Evolutionary conservation across 2,888 invertebrate genomes (phyloP).

Genomic region (Phaedon cochleariae): DNA sequence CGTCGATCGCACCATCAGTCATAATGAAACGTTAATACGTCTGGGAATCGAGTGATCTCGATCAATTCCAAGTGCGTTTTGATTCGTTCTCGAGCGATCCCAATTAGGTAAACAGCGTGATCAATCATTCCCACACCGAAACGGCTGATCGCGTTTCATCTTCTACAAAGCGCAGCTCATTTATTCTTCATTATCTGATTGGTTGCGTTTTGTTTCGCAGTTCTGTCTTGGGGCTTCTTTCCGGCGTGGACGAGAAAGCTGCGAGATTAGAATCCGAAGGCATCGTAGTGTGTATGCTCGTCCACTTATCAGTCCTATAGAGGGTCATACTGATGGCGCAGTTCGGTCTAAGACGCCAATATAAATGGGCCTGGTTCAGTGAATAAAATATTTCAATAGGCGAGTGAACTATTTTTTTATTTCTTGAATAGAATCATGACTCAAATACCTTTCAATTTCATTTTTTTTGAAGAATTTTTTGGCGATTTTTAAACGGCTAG

Average conservation of each 20-base stretch:
- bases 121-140: slow-evolving; percentile 52
- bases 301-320: slow-evolving; percentile 43
- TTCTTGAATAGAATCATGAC: too few relatives aligned
- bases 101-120: slow-evolving; percentile 40
- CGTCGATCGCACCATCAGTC: slow-evolving; percentile 16
- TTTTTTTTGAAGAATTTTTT: too few relatives aligned
- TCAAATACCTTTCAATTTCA: too few relatives aligned
- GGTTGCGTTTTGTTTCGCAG: slow-evolving; percentile 44
- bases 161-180: slow-evolving; percentile 38
- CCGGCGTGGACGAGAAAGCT: too few relatives aligned
- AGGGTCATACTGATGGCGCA: slow-evolving; percentile 11
- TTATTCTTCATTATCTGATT: slow-evolving; percentile 46
- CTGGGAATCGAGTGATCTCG: slow-evolving; percentile 17
- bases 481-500: too few relatives aligned
- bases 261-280: slow-evolving; percentile 33
- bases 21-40: slow-evolving; percentile 29
- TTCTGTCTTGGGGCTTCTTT: slow-evolving; percentile 22
- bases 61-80: slow-evolving; percentile 21
- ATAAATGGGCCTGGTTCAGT: too few relatives aligned
- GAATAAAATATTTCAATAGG: too few relatives aligned
- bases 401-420: too few relatives aligned
- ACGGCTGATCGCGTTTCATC: slow-evolving; percentile 42
- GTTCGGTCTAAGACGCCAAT: too few relatives aligned
- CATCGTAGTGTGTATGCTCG: slow-evolving; percentile 35
- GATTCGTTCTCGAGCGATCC: slow-evolving; percentile 24